Conservation (phyloP, 2,113 vertebrate genomes). For the Coryphaenoides rupestris region DNA sequence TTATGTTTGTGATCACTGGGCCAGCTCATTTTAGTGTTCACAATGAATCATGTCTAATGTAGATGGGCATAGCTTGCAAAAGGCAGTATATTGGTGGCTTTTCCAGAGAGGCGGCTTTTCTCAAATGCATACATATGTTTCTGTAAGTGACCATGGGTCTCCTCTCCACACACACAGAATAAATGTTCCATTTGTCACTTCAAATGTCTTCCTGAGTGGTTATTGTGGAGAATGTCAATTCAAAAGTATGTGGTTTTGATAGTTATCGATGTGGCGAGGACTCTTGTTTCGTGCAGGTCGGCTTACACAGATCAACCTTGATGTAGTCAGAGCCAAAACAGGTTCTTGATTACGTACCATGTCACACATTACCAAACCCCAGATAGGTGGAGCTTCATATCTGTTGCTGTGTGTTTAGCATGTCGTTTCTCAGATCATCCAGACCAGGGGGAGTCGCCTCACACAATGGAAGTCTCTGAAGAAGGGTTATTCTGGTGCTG, state of each 20-base stretch:
- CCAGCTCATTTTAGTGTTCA: constrained; percentile 25
- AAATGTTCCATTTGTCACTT: constrained; percentile 52
- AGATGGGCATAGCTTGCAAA: constrained; percentile 21
- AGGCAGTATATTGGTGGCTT: constrained; percentile 1
- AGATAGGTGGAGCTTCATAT: not conserved
- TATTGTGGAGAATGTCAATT: not conserved
- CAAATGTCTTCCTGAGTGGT: not conserved
- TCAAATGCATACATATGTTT: constrained; percentile 15
- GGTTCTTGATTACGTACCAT: not conserved
- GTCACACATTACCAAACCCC: not conserved
- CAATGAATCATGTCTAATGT: constrained; percentile 28
- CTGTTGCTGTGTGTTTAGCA: too few relatives aligned
- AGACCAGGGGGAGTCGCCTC: not conserved
- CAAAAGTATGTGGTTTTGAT: not conserved
- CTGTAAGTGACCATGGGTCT: constrained; percentile 22
- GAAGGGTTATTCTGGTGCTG: not conserved
- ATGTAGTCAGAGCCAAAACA: too few relatives aligned
- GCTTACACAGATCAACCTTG: not conserved
- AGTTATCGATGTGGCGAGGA: too few relatives aligned
- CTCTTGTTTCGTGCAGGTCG: not conserved
- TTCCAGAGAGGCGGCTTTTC: not conserved
- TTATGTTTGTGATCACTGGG: constrained; percentile 39
- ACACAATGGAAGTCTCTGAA: constrained; percentile 13
- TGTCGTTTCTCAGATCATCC: too few relatives aligned
- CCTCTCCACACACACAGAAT: constrained; percentile 37